phyloP scores from a whole-genome alignment of 2,113 vertebrate species.

The Chrysemys picta region DNA sequence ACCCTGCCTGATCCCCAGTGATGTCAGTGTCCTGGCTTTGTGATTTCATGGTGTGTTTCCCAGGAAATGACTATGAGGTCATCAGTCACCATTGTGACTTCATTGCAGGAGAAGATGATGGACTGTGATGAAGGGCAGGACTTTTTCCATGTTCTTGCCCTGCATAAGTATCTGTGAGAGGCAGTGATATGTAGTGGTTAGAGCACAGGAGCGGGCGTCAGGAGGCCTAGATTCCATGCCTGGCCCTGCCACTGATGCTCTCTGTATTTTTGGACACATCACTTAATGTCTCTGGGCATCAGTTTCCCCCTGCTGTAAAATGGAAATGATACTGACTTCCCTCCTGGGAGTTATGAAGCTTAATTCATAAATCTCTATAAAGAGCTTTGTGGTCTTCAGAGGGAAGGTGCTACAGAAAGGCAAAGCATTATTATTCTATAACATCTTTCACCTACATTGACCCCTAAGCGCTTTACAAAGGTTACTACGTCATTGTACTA shows the following conservation, averaged over 20 bases:
- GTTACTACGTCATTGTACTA: background rate
- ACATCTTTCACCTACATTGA: accelerated
- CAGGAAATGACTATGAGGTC: background rate
- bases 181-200: too few relatives aligned
- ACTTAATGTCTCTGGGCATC: background rate
- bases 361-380: background rate
- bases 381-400: background rate
- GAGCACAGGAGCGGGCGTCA: too few relatives aligned
- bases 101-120: too few relatives aligned
- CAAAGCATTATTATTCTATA: background rate
- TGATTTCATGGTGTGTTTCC: too few relatives aligned
- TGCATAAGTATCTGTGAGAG: too few relatives aligned
- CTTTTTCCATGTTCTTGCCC: too few relatives aligned
- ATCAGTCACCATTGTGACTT: too few relatives aligned
- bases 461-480: background rate
- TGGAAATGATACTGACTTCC: background rate
- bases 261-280: background rate
- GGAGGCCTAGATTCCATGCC: too few relatives aligned
- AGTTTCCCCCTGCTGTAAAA: background rate
- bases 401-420: background rate
- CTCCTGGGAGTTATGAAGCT: background rate
- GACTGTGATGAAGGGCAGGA: too few relatives aligned
- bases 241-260: too few relatives aligned
- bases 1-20: too few relatives aligned
- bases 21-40: too few relatives aligned